A percentile compares a stretch with the other conserved stretches of the same genome.
These are phyloP conservation scores for Cryptocheilus praepositus DNA, from an alignment of 2,888 invertebrate species.

Conservation along the genomic window DNA sequence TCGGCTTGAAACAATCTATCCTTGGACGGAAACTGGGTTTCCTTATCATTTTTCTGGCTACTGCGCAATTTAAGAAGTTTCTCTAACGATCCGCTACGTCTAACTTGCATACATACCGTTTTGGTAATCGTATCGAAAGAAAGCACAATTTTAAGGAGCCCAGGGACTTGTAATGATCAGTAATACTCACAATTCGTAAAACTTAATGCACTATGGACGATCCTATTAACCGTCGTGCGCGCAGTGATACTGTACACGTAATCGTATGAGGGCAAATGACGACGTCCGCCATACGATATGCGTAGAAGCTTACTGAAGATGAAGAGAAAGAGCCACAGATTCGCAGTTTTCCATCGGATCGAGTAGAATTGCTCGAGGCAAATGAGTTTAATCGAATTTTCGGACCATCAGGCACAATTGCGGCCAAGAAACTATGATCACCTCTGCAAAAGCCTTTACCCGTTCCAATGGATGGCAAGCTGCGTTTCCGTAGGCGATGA, in stretches of 20 bases:
- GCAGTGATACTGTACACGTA: conserved; percentile 7
- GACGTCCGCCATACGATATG: conserved; percentile 41
- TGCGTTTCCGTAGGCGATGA: conserved; percentile 46
- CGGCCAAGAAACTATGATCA: conserved; percentile 19
- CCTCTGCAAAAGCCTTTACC: conserved; percentile 43
- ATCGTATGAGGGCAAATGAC: conserved; percentile 22
- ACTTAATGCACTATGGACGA: conserved; percentile 6
- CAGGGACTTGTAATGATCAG: conserved; percentile 32
- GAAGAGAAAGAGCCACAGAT: conserved; percentile 26
- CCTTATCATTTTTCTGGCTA: too few relatives aligned
- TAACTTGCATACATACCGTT: too few relatives aligned
- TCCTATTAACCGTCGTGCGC: too few relatives aligned
- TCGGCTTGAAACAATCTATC: too few relatives aligned
- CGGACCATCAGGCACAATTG: conserved; percentile 15
- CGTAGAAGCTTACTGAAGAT: conserved; percentile 25
- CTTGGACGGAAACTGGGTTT: too few relatives aligned
- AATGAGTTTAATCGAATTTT: conserved; percentile 21
- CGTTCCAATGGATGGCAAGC: conserved; percentile 52
- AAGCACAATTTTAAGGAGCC: conserved; percentile 25
- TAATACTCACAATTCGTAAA: conserved; percentile 12
- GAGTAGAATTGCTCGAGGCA: conserved; percentile 21
- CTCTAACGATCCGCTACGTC: too few relatives aligned
- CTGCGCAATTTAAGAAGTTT: too few relatives aligned
- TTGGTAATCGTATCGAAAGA: background rate
- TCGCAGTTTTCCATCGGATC: conserved; percentile 50